Conservation (phyloP, 2,113 vertebrate species). For the Spilogale gracilis region DNA sequence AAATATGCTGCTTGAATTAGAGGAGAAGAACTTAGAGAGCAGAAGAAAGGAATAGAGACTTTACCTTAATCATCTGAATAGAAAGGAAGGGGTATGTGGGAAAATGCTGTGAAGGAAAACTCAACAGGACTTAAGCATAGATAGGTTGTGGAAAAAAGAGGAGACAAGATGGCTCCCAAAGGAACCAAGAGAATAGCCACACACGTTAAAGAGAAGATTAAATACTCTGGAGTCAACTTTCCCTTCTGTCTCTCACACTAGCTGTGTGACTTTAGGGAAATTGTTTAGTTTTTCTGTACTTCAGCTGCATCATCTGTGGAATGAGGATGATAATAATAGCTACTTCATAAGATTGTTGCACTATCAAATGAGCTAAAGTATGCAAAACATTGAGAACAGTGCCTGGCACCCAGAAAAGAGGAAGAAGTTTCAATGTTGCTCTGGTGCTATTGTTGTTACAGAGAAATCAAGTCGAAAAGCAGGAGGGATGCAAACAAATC, state of each 20-base stretch:
- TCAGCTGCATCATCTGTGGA: neutral
- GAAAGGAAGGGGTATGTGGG: neutral
- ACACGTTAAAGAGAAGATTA: neutral
- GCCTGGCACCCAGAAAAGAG: neutral
- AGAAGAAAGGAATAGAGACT: neutral
- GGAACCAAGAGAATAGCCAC: neutral
- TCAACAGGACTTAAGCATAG: neutral
- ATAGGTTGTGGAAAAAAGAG: neutral
- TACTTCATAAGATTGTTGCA: neutral
- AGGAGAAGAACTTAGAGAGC: neutral
- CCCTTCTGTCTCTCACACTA: neutral
- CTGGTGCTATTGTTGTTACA: neutral
- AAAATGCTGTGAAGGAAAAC: neutral
- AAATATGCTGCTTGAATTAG: neutral
- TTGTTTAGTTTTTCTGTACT: neutral
- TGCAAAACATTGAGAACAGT: neutral
- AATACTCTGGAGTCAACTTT: neutral
- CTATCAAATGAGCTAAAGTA: neutral
- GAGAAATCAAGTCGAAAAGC: slow-evolving; percentile 43
- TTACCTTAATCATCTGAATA: neutral
- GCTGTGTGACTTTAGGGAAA: neutral
- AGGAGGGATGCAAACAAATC: slow-evolving; percentile 34
- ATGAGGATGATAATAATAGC: neutral
- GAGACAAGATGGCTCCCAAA: neutral
- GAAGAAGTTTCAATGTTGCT: neutral